Evolutionary conservation across 2,888 invertebrate species (phyloP).

Genomic region (Agrotis segetum): DNA sequence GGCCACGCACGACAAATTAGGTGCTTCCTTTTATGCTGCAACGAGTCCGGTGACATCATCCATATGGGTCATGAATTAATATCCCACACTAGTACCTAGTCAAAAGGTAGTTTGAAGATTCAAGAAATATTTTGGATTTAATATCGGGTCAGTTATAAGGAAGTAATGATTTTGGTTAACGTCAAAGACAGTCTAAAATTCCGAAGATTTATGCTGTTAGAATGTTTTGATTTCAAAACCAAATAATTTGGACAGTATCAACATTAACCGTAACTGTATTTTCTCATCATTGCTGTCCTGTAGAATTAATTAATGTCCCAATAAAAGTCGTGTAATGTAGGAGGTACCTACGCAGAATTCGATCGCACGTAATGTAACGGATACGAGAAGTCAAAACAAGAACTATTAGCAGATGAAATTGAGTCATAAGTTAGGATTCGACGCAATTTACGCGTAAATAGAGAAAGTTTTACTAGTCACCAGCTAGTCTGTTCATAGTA

Average conservation of each 20-base stretch:
- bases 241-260: conserved; percentile 37
- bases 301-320: conserved; percentile 43
- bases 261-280: conserved; percentile 35
- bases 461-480: conserved; percentile 47
- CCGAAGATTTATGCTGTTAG: conserved; percentile 20
- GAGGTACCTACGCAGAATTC: conserved; percentile 20
- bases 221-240: conserved; percentile 25
- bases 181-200: not conserved
- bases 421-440: conserved; percentile 30
- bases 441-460: conserved; percentile 32
- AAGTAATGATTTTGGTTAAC: conserved; percentile 16
- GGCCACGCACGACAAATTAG: conserved; percentile 71
- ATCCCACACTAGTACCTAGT: conserved; percentile 54
- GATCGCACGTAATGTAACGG: conserved; percentile 14
- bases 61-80: conserved; percentile 57
- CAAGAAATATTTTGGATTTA: conserved; percentile 5
- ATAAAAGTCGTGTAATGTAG: conserved; percentile 39
- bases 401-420: conserved; percentile 28
- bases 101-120: conserved; percentile 32
- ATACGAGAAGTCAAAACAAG: conserved; percentile 37
- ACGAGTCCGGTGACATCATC: conserved; percentile 69
- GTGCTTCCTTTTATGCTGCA: conserved; percentile 69
- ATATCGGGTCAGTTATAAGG: not conserved
- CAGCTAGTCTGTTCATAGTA: conserved; percentile 10
- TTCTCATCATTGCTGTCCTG: conserved; percentile 34